These are phyloP conservation scores for Hymenopus coronatus DNA, from an alignment of 2,888 invertebrate genomes.

Conservation along the genomic window DNA sequence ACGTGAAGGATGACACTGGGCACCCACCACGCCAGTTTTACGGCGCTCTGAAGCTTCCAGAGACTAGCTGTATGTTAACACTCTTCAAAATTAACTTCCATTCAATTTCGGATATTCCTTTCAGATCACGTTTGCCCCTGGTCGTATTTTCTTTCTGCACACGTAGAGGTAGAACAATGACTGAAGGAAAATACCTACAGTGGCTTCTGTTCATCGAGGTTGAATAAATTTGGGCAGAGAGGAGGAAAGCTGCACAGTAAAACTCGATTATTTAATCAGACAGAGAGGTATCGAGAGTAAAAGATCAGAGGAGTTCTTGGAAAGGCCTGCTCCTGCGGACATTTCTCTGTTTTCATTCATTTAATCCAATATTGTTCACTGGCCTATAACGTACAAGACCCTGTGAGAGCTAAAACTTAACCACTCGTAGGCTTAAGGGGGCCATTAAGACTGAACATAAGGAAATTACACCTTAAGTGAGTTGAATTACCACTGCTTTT, in stretches of 20 bases:
- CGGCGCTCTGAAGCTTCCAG: not conserved
- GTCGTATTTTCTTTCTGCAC: not conserved
- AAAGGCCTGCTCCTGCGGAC: not conserved
- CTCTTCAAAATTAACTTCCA: not conserved
- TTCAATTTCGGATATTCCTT: not conserved
- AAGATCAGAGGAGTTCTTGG: not conserved
- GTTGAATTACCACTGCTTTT: too few relatives aligned
- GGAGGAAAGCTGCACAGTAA: not conserved
- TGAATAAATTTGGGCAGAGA: not conserved
- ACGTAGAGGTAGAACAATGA: not conserved
- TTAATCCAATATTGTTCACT: not conserved
- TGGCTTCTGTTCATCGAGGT: not conserved
- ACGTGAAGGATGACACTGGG: not conserved
- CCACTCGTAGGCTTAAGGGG: too few relatives aligned
- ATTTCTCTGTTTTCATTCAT: not conserved
- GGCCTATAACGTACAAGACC: not conserved
- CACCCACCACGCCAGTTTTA: not conserved
- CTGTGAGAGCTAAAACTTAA: not conserved
- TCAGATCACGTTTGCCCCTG: not conserved
- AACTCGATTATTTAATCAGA: not conserved
- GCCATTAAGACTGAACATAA: too few relatives aligned
- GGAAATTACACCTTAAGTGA: too few relatives aligned
- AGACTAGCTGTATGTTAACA: not conserved
- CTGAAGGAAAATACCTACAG: not conserved
- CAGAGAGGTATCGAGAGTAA: not conserved